Evolutionary conservation across 2,888 invertebrate genomes (phyloP), one percentile per base, ranked within the genome.

Genomic region (Notodonta ziczac): DNA sequence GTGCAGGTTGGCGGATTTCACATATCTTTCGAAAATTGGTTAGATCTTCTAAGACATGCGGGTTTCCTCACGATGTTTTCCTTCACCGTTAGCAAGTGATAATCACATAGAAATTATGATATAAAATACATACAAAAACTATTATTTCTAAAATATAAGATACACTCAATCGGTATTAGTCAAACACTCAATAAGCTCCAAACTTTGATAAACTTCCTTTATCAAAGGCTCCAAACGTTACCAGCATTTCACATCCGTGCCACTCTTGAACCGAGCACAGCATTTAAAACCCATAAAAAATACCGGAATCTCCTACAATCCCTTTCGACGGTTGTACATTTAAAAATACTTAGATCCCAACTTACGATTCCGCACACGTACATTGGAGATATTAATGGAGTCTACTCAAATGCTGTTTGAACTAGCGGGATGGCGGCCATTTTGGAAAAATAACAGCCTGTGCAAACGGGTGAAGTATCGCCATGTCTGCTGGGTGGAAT

Each of bases 321-420:
- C 65, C 64, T 66, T 66, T 70, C 67, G 61, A 70, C 74, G 68
- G 67, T 69, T 67, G 76, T 71, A 76, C 68, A 70, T 77, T 77
- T 72, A 74, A 74, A 77, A 79, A 73, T 68, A 70, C 69, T 75
- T 73, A 74, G 76, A 79, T 74, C 77, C 80, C 75, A 76, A 76
- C 72, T 83, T 78, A 68, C 65, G 63, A 84, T 84, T 83, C 83
- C 40, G 70, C 72, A 76, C 83, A 83, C 83, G 84, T 77, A 64
- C 66, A 65, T 65, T 57, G 63, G 62, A 73, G 78, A 82, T 83
- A 81, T 82, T 83, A 83, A 84, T 83, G 83, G 82, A 81, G 68
- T 70, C 63, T 63, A 61, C 61, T 57, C 61, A 53, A 58, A 67
- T 69, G 72, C 72, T 79, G 77, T 83, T 84, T 80, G 78, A 73